These are phyloP conservation scores for Sardina pilchardus DNA, from an alignment of 2,113 vertebrate species.

Conservation along the genomic window DNA sequence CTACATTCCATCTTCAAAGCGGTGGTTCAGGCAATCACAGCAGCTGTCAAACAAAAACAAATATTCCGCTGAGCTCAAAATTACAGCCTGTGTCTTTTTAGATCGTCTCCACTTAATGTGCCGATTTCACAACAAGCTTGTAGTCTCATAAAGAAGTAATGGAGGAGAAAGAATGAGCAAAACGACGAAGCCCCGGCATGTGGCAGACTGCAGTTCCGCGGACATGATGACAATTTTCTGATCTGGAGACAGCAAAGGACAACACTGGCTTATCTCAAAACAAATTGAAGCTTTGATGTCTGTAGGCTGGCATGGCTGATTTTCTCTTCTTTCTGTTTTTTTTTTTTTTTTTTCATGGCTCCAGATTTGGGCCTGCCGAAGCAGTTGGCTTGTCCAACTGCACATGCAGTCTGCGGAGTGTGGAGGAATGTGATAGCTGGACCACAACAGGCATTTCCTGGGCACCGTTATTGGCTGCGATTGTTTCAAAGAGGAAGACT, in stretches of 20 bases:
- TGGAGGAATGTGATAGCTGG: neutral
- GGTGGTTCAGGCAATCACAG: conserved; percentile 21
- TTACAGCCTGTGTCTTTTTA: neutral
- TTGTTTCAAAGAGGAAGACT: conserved; percentile 6
- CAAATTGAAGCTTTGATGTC: conserved; percentile 20
- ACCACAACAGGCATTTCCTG: neutral
- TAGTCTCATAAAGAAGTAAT: neutral
- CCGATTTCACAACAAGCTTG: neutral
- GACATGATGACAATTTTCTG: conserved; percentile 15
- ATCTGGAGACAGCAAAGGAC: conserved; percentile 23
- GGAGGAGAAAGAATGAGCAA: neutral
- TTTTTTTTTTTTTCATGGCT: neutral
- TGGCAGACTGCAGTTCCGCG: neutral
- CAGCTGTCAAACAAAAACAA: conserved; percentile 40
- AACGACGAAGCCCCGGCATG: neutral
- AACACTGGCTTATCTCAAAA: conserved; percentile 17
- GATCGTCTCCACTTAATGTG: conserved; percentile 3
- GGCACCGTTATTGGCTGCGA: neutral
- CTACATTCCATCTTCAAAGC: conserved; percentile 43
- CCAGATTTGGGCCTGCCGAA: neutral
- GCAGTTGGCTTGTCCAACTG: neutral
- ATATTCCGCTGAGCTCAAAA: conserved; percentile 32
- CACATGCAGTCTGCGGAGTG: neutral
- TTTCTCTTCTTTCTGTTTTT: neutral
- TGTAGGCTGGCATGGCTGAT: neutral